Evolutionary conservation across 2,797 vertebrate genomes (phyloP), one percentile per base, ranked within the genome.

Genomic region (Luscinia megarhynchos): DNA sequence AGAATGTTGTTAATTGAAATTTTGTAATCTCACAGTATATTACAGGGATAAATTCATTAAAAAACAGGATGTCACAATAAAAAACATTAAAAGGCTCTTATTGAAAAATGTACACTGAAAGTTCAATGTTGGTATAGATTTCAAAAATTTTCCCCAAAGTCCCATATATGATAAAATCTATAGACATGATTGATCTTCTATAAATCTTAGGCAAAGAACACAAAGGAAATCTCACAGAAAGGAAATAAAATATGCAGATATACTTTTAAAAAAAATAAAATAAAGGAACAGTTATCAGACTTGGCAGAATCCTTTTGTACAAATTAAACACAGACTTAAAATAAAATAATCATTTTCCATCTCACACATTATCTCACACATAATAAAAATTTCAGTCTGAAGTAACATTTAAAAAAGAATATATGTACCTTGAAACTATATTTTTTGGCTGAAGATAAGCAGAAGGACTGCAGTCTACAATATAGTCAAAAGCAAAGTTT

Each of bases 81-180:
- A 58, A 74, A 1, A 6, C 2, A 43, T 5, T 43, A 27, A 85
- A 79, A 58, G 0, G 0, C 1, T 89, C 1, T 59, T 2, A 34
- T 3, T 68, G 29, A 61, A 73, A 80, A 88, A 57, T 15, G 2
- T 6, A 16, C 3, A 19, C 15, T 59, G 21, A 86, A 77, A 55
- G 1, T 10, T 81, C 30, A 75, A 17, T 64, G 41, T 57, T 75
- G 16, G 6, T 50, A 24, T 41, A 41, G 4, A n/a, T 78, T 91
- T 87, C 30, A 84, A 69, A 7, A 62, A 10, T 73, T 87, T 34
- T 67, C 20, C 11, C 22, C 13, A 11, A 24, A 41, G 12, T 87
- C 8, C 13, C 26, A 45, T 8, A 50, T 40, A 32, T 40, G 8
- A 51, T 50, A 90, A 89, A 85, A 70, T 67, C 50, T 70, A 29